phyloP scores from a whole-genome alignment of 2,797 vertebrate genomes.

The Muscicapa striata region DNA sequence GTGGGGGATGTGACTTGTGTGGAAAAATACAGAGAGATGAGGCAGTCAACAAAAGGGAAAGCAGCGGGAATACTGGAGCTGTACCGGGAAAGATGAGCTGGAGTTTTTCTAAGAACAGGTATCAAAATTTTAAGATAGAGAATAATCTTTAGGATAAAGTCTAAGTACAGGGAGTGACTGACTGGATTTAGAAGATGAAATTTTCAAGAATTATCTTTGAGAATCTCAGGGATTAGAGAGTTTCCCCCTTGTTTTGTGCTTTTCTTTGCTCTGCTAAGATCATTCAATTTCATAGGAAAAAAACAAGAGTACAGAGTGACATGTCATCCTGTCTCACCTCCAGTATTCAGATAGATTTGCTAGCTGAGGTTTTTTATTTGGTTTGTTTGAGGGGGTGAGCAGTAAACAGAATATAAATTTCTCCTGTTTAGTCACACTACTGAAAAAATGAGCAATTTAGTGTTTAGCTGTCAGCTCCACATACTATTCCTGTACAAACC shows the following conservation, averaged over 20 bases:
- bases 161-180: background rate
- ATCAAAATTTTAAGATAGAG: background rate
- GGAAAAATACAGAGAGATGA: background rate
- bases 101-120: background rate
- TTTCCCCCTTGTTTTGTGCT: background rate
- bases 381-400: background rate
- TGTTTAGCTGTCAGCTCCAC: background rate
- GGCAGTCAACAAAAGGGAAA: background rate
- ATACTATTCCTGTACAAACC: background rate
- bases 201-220: background rate
- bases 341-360: background rate
- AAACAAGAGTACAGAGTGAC: background rate
- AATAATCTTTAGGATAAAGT: background rate
- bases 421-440: background rate
- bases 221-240: background rate
- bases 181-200: background rate
- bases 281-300: background rate
- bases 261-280: background rate
- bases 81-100: background rate
- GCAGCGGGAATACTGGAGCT: background rate
- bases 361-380: background rate
- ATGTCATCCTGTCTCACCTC: background rate
- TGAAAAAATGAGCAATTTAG: background rate
- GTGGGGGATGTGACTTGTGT: background rate
- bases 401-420: conserved; percentile 19